These are phyloP conservation scores for Sycophaga agraensis DNA, from an alignment of 1,140 invertebrate species.

Conservation along the genomic window DNA sequence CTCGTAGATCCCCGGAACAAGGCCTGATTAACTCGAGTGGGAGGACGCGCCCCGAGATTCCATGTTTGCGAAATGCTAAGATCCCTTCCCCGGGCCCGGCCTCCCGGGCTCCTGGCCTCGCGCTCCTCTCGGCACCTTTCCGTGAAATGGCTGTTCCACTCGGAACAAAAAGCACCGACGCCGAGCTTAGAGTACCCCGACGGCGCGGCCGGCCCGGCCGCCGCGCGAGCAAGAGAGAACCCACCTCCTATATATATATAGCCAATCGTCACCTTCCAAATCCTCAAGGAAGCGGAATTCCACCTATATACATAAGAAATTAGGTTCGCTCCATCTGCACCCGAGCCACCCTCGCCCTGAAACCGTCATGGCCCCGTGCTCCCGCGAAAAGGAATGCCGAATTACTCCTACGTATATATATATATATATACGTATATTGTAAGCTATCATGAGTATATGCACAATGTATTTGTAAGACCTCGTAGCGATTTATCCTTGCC, in stretches of 20 bases:
- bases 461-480: no score
- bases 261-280: conserved; percentile 8
- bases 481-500: no score
- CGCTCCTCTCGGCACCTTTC: neutral
- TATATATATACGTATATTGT: no score
- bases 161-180: conserved; percentile 15
- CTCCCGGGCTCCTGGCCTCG: neutral
- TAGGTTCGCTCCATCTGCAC: no score
- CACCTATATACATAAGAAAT: no score
- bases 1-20: conserved; percentile 10
- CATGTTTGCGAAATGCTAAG: conserved; percentile 25
- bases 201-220: neutral
- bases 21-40: conserved; percentile 27
- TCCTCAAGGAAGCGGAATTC: conserved; percentile 4
- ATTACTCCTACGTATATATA: no score
- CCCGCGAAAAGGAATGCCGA: no score
- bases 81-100: neutral
- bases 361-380: no score
- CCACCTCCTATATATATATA: no score
- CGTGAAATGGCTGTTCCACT: conserved; percentile 4
- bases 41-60: conserved; percentile 16
- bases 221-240: no score
- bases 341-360: no score
- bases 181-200: neutral
- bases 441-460: no score